Percentiles rank a stretch among this genome's conserved stretches.
phyloP scores from a whole-genome alignment of 2,797 vertebrate species.

The Bradypodion ventrale region DNA sequence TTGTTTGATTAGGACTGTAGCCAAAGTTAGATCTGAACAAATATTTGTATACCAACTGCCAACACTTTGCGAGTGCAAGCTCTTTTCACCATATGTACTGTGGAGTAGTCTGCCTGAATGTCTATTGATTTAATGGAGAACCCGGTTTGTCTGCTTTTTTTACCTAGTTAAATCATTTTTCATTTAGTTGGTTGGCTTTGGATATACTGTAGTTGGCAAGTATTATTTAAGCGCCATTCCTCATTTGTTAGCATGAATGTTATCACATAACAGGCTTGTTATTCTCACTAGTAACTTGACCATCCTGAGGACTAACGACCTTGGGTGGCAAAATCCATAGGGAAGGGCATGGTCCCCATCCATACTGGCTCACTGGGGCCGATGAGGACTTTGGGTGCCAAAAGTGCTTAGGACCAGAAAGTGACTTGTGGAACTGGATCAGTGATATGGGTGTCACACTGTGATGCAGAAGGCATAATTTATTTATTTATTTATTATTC shows the following conservation, averaged over 20 bases:
- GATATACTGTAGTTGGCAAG: not conserved
- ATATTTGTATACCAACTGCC: not conserved
- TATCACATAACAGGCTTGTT: too few relatives aligned
- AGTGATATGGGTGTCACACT: too few relatives aligned
- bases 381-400: too few relatives aligned
- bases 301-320: too few relatives aligned
- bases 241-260: not conserved
- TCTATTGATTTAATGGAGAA: not conserved
- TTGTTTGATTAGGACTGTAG: not conserved
- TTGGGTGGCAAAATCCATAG: too few relatives aligned
- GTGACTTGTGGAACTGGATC: too few relatives aligned
- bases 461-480: too few relatives aligned
- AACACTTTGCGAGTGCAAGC: not conserved
- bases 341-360: too few relatives aligned
- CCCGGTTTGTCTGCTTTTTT: not conserved
- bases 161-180: not conserved
- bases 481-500: too few relatives aligned
- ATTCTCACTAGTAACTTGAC: too few relatives aligned
- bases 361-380: too few relatives aligned
- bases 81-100: not conserved
- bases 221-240: not conserved
- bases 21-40: not conserved
- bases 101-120: not conserved
- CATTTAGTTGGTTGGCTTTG: not conserved
- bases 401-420: too few relatives aligned